Percentiles rank a stretch among this genome's conserved stretches.
Conservation (phyloP, 2,797 vertebrate species). For the Bucorvus abyssinicus region DNA sequence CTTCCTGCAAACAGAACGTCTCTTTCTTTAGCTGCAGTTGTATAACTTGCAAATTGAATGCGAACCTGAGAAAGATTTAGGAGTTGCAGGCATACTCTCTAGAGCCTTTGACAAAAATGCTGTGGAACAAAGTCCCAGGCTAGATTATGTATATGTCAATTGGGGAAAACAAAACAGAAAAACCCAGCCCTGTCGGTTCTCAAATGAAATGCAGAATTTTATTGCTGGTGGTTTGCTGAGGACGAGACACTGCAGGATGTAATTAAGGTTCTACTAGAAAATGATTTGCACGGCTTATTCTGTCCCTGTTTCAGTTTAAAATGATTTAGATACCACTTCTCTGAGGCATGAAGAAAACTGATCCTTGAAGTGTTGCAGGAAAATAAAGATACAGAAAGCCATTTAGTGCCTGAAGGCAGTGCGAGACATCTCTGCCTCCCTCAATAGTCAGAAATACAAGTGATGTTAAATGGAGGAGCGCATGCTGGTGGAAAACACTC, state of each 20-base stretch:
- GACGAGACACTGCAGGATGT: slow-evolving; percentile 63
- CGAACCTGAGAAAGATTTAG: slow-evolving; percentile 66
- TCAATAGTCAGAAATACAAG: slow-evolving; percentile 38
- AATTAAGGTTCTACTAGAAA: slow-evolving; percentile 66
- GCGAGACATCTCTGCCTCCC: slow-evolving; percentile 34
- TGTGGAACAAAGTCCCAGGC: slow-evolving; percentile 60
- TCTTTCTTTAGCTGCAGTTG: slow-evolving; percentile 54
- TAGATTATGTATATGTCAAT: slow-evolving; percentile 62
- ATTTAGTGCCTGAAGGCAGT: slow-evolving; percentile 52
- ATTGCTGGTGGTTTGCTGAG: slow-evolving; percentile 58
- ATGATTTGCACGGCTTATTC: slow-evolving; percentile 68
- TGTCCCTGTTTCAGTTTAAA: slow-evolving; percentile 63
- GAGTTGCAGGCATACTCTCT: slow-evolving; percentile 53
- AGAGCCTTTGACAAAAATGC: slow-evolving; percentile 65
- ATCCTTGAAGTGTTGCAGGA: slow-evolving; percentile 59
- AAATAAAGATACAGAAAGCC: slow-evolving; percentile 61
- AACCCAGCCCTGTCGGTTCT: slow-evolving; percentile 29
- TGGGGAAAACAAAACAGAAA: slow-evolving; percentile 61
- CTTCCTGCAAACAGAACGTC: slow-evolving; percentile 53
- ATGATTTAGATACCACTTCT: slow-evolving; percentile 67
- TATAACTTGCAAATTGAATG: slow-evolving; percentile 67
- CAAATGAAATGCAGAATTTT: slow-evolving; percentile 61
- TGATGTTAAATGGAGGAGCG: slow-evolving; percentile 27
- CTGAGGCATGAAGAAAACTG: slow-evolving; percentile 65
- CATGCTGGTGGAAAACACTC: not conserved